Evolutionary conservation across 2,113 vertebrate genomes (phyloP).

Genomic region (Formicarius rufipectus): DNA sequence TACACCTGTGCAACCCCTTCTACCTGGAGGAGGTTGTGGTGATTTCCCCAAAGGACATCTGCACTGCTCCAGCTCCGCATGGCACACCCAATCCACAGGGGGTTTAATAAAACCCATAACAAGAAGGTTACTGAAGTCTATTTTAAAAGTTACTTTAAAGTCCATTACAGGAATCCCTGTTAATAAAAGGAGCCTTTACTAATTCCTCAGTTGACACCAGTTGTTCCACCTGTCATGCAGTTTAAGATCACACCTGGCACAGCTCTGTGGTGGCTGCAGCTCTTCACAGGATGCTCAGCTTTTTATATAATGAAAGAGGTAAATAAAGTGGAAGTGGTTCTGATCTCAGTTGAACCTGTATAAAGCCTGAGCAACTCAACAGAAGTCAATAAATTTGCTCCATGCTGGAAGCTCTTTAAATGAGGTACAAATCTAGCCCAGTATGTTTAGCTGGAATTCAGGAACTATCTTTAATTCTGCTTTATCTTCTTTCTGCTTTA

Average conservation of each 20-base stretch:
- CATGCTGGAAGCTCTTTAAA: slow-evolving; percentile 32
- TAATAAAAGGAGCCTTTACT: background rate
- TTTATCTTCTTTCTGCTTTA: slow-evolving; percentile 61
- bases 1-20: background rate
- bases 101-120: background rate
- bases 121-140: background rate
- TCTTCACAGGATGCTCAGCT: background rate
- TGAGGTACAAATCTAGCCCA: slow-evolving; percentile 35
- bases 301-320: background rate
- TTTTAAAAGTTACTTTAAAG: background rate
- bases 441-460: slow-evolving; percentile 24
- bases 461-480: slow-evolving; percentile 56
- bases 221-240: background rate
- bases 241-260: background rate
- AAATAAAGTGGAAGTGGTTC: background rate
- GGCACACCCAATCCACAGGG: background rate
- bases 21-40: background rate
- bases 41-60: background rate
- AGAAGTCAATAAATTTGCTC: background rate
- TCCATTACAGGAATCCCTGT: background rate
- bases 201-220: background rate
- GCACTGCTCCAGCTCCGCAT: background rate
- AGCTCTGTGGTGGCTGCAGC: background rate
- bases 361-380: background rate
- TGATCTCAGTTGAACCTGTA: background rate